Base-by-base conservation (phyloP, 2,113 vertebrate genomes). In the Mugil cephalus region DNA sequence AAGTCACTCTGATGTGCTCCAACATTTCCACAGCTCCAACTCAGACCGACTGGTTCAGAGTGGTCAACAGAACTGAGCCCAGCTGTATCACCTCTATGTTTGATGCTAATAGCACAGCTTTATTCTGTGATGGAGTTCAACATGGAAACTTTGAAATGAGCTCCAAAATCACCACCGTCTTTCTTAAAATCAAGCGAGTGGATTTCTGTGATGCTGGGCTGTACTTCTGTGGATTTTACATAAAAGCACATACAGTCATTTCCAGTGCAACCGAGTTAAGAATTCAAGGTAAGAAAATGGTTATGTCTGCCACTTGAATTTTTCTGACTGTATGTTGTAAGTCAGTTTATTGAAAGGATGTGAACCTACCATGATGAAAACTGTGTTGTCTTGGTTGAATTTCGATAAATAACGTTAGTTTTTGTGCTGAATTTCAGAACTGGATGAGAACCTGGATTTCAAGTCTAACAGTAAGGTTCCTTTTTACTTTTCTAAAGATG, bases 161-260 rank as follows among this genome's bases (percentile, higher is more conserved):
- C 7, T 64, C 66, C 0, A 64, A 85, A 14, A 2, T 3, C n/a
- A 51, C 30, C 1, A 42, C 21, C n/a, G 4, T 79, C 19, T 84
- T 59, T 68, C 76, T 84, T 3, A 24, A 12, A 46, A 77, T 84
- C 0, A 71, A 17, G 0, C 0, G 3, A 18, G 68, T 69, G 47
- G 8, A 76, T 76, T 21, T 18, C 18, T 77, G 63, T 7, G 72
- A 84, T 21, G 43, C 0, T 64, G 82, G 82, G 13, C 46, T 79
- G 11, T 55, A 55, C 10, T 43, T 59, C 13, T 59, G 39, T 70
- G 59, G 51, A 42, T 58, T 17, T 24, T 36, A 59, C 30, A 36
- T 6, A 3, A 5, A 2, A 0, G 0, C 0, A 51, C 8, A 51
- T 5, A 50, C 18, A 24, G 17, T 51, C 12, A 50, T 50, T 24